phyloP scores from a whole-genome alignment of 2,113 vertebrate species.

The Pedetes capensis region DNA sequence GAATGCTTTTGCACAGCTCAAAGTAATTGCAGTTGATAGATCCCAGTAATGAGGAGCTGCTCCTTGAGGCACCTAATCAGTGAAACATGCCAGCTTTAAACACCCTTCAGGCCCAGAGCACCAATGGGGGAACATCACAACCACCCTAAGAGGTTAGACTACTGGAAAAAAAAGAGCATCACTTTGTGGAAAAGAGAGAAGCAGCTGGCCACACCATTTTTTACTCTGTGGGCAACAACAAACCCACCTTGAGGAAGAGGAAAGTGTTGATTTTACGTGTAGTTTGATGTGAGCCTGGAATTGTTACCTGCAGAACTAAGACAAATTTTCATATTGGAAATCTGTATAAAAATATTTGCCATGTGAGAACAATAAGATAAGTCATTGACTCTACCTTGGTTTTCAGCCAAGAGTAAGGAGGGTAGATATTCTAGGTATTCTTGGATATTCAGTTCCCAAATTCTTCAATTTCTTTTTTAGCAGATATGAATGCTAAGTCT shows the following conservation, averaged over 20 bases:
- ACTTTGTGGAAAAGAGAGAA: neutral
- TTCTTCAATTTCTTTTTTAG: neutral
- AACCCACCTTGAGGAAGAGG: neutral
- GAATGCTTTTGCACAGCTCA: neutral
- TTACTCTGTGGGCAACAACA: neutral
- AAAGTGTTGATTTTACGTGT: neutral
- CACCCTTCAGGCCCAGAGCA: neutral
- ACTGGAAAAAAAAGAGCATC: too few species aligned
- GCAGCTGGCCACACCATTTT: neutral
- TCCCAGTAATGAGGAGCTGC: neutral
- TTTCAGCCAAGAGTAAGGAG: neutral
- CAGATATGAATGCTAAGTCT: neutral
- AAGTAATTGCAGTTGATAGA: neutral
- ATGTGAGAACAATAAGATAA: neutral
- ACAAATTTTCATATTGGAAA: too few species aligned
- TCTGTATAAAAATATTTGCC: neutral
- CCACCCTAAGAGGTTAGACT: neutral
- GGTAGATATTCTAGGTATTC: neutral
- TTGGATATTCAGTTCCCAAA: neutral
- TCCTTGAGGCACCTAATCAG: neutral
- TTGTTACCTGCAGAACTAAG: neutral
- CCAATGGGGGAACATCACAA: neutral
- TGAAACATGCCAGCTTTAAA: neutral
- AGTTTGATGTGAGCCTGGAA: neutral
- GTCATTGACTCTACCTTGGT: neutral